Conservation (phyloP, 2,888 invertebrate species). For the Philhelius pedissequus region DNA sequence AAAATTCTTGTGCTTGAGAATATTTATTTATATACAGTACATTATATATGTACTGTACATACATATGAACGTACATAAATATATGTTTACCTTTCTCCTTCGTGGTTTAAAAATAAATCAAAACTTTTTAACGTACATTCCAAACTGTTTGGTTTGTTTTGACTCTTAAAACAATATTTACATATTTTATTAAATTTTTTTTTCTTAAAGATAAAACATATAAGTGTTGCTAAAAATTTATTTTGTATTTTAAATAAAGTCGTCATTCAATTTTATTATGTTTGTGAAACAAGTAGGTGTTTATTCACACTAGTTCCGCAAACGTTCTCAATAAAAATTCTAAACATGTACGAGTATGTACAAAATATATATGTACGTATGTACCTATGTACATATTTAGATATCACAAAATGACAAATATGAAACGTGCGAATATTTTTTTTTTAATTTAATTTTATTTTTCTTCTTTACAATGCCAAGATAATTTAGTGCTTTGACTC, state of each 20-base stretch:
- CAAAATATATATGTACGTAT: no score
- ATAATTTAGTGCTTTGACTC: conserved; percentile 24
- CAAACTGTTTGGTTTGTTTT: not conserved
- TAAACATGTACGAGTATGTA: no score
- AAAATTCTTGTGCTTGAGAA: not conserved
- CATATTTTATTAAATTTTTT: no score
- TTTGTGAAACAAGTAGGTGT: conserved; percentile 28
- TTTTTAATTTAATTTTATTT: not conserved
- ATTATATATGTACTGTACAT: not conserved
- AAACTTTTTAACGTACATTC: not conserved
- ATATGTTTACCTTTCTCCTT: not conserved
- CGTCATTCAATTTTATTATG: conserved; percentile 22
- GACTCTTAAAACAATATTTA: not conserved
- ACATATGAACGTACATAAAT: not conserved
- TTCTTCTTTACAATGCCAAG: not conserved
- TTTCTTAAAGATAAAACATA: no score
- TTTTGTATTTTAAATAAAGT: conserved; percentile 21
- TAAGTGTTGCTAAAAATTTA: not conserved
- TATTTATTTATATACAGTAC: not conserved
- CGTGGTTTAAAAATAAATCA: conserved; percentile 28
- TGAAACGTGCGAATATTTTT: conserved; percentile 4
- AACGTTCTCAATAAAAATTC: conserved; percentile 48
- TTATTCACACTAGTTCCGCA: conserved; percentile 55
- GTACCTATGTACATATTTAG: not conserved
- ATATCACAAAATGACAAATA: conserved; percentile 2